Evolutionary conservation across 1,140 invertebrate genomes (phyloP), one percentile per base, ranked within the genome.

Genomic region (Drosophila gunungcola): DNA sequence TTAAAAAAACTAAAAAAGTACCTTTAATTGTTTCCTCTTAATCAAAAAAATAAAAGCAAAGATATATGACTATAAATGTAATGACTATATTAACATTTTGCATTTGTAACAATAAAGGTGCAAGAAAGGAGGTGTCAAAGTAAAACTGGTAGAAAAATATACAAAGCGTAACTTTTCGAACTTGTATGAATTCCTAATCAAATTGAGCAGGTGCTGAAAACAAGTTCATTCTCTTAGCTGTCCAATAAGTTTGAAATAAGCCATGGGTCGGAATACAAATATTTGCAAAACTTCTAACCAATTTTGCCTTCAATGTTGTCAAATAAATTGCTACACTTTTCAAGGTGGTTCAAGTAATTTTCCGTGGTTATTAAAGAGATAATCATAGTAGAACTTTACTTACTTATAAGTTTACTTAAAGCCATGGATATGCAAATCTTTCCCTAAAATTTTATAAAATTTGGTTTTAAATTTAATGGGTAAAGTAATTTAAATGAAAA

Each of bases 281-380:
- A 36, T 51, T 51, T 51, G 32, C 49, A 2, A 52, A 36, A 52
- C 13, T 52, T 52, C 11, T 21, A 34, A 52, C 29, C 7, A 13
- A 9, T 49, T 13, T 49, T 2, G 12, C 7, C 48, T 4, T 34
- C 7, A 16, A 51, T 16, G 7, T 51, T 16, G 3, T 13, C 16
- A 10, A 13, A 12, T 4, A 13, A 48, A 29, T 29, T 29, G 11
- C 25, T 12, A n/a, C 9, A 3, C 25, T 16, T 3, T 10, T 13
- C 46, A 49, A 32, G 12, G 27, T 13, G 4, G 6, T 32, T 49
- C 1, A 13, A 32, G 12, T 49, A 9, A 3, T 45, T 45, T 25
- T 25, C 11, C 1, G 29, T 16, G 13, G 13, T 10, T 43, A 16
- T 10, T 43, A 41, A 0, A 7, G 38, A 39, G 7, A 2, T 5